Conservation (phyloP, 2,888 invertebrate genomes). For the Brachycybe producta region DNA sequence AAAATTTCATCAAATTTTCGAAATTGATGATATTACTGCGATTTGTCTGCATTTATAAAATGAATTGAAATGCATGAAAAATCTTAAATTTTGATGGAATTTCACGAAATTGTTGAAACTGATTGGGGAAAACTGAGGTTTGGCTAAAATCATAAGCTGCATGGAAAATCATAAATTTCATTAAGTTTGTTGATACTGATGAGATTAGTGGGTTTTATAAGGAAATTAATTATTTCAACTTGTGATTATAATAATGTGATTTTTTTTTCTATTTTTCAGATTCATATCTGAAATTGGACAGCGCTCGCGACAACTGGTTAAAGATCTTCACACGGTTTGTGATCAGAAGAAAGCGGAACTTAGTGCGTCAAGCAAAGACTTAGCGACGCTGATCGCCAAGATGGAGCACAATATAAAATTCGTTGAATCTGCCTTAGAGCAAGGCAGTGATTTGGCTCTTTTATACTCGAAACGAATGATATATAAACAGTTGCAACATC, state of each 20-base stretch:
- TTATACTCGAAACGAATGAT: slow-evolving; percentile 22
- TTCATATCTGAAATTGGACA: slow-evolving; percentile 29
- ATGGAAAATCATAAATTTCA: no score
- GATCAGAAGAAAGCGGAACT: slow-evolving; percentile 63
- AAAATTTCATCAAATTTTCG: background rate
- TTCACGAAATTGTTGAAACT: no score
- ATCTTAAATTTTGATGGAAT: no score
- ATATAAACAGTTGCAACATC: slow-evolving; percentile 26
- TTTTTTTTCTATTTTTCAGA: slow-evolving; percentile 16
- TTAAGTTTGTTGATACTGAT: no score
- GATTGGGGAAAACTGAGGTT: no score
- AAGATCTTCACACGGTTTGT: slow-evolving; percentile 57
- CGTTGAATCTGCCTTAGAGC: slow-evolving; percentile 61
- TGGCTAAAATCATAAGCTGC: no score
- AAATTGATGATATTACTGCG: background rate
- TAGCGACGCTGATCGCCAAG: slow-evolving; percentile 65
- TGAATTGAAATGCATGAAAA: no score
- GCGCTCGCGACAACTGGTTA: slow-evolving; percentile 25
- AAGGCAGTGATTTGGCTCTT: slow-evolving; percentile 70
- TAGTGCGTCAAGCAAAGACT: slow-evolving; percentile 67
- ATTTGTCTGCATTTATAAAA: background rate
- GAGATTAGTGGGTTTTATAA: no score
- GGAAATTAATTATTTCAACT: slow-evolving; percentile 1
- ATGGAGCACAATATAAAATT: slow-evolving; percentile 81
- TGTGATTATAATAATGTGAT: background rate